Evolutionary conservation across 2,797 vertebrate genomes (phyloP), one percentile per base, ranked within the genome.

Genomic region (Ctenochaetus hawaiiensis): DNA sequence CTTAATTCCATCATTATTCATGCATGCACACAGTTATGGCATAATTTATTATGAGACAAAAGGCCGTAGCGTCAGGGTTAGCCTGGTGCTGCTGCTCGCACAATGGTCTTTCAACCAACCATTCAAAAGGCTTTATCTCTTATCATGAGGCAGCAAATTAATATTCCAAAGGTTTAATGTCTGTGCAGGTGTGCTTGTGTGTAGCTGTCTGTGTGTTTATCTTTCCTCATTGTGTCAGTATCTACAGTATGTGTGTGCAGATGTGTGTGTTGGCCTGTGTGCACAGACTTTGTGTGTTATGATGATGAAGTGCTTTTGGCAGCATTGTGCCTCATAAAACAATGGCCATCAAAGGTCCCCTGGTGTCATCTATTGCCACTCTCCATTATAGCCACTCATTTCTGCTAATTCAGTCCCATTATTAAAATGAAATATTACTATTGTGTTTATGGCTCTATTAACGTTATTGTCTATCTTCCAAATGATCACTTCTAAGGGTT

Each of bases 81-180:
- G 14, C 49, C 69, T 0, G 22, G 68, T 77, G 78, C 63, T 58
- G 11, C 79, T 57, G 64, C 39, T 52, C 63, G 4, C 43, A 67
- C 78, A 80, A 78, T 75, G 49, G 60, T 47, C 76, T 83, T 86
- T 87, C 57, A 87, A 72, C 67, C 52, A 67, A 67, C 75, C 73
- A 74, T 83, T 86, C 80, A 73, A 82, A 87, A 71, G 67, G 52
- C 71, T 81, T 83, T 43, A 76, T 80, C 77, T 87, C 70, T 78
- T 62, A 84, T 87, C 67, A 49, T 11, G 30, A 52, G 60, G 72
- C 73, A 60, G 82, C 69, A 80, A 85, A 85, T 91, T 75, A 76
- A 82, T 85, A 85, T 81, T 77, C 39, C 47, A 86, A 68, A 77
- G 49, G 39, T 56, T 60, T 84, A 71, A 60, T 76, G 52, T 59